Conservation (phyloP, 1,140 invertebrate genomes). For the Drosophila triauraria region DNA sequence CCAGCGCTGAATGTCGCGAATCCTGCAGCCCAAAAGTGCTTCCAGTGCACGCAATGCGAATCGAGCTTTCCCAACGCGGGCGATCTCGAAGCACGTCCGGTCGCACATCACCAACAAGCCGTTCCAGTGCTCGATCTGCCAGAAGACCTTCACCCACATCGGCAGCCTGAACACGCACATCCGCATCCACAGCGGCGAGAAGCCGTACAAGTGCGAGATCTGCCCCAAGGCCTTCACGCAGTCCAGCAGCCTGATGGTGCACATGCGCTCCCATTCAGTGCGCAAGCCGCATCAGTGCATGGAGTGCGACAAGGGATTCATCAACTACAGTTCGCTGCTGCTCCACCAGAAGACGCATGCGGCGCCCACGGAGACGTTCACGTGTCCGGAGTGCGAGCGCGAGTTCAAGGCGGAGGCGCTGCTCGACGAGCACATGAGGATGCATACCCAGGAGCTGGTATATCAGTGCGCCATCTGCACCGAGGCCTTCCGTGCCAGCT, state of each 20-base stretch:
- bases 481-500: slow-evolving; percentile 87
- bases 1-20: slow-evolving; percentile 22
- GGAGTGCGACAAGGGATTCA: slow-evolving; percentile 86
- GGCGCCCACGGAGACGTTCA: slow-evolving; percentile 66
- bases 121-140: slow-evolving; percentile 84
- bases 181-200: slow-evolving; percentile 89
- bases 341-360: slow-evolving; percentile 79
- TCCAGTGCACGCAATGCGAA: slow-evolving; percentile 87
- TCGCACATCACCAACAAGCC: slow-evolving; percentile 87
- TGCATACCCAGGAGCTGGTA: slow-evolving; percentile 77
- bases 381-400: slow-evolving; percentile 79
- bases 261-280: slow-evolving; percentile 89
- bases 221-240: slow-evolving; percentile 89
- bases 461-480: slow-evolving; percentile 87
- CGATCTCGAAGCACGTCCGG: slow-evolving; percentile 87
- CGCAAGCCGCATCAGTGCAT: slow-evolving; percentile 89
- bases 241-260: slow-evolving; percentile 89
- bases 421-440: slow-evolving; percentile 80
- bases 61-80: slow-evolving; percentile 88
- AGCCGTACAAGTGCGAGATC: slow-evolving; percentile 84
- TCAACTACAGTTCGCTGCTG: slow-evolving; percentile 80
- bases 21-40: slow-evolving; percentile 62
- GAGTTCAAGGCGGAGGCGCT: slow-evolving; percentile 79
- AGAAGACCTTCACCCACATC: slow-evolving; percentile 88
- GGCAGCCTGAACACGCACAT: slow-evolving; percentile 93